Percentiles rank a stretch among this genome's conserved stretches.
These are phyloP conservation scores for Xiphophorus couchianus DNA, from an alignment of 2,113 vertebrate species.

Conservation along the genomic window DNA sequence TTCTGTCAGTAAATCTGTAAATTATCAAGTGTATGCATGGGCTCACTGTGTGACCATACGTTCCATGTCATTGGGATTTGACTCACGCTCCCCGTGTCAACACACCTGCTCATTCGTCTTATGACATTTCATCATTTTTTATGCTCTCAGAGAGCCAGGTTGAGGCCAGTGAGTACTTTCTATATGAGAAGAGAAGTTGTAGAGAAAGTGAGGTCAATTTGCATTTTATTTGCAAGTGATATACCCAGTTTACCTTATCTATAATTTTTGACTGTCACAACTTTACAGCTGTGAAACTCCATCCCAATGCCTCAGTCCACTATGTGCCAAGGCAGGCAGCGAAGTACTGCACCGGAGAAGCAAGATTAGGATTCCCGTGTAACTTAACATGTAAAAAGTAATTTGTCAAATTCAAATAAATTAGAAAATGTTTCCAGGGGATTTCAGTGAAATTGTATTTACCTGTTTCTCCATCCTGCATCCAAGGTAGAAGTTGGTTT, in stretches of 20 bases:
- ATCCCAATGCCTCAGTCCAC: background rate
- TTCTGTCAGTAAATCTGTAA: constrained; percentile 42
- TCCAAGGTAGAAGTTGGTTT: too few species aligned
- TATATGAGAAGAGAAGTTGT: background rate
- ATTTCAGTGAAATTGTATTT: background rate
- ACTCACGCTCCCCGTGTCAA: constrained; percentile 39
- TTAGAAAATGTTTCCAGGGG: background rate
- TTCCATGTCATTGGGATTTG: constrained; percentile 49
- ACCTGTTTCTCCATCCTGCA: background rate
- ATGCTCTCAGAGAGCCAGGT: constrained; percentile 36
- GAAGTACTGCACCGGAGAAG: too few species aligned
- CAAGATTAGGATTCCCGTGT: too few species aligned
- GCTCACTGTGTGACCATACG: constrained; percentile 50
- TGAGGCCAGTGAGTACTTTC: constrained; percentile 18
- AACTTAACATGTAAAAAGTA: too few species aligned
- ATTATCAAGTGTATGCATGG: constrained; percentile 32
- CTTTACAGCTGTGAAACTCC: constrained; percentile 3
- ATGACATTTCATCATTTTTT: constrained; percentile 35
- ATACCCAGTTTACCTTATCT: too few species aligned
- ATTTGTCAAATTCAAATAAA: background rate
- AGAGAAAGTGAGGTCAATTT: constrained; percentile 20
- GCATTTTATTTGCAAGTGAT: constrained; percentile 16
- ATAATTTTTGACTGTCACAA: too few species aligned
- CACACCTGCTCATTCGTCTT: constrained; percentile 57
- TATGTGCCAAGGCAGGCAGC: too few species aligned